phyloP scores from a whole-genome alignment of 2,113 vertebrate species.

The Noturus placidus region DNA sequence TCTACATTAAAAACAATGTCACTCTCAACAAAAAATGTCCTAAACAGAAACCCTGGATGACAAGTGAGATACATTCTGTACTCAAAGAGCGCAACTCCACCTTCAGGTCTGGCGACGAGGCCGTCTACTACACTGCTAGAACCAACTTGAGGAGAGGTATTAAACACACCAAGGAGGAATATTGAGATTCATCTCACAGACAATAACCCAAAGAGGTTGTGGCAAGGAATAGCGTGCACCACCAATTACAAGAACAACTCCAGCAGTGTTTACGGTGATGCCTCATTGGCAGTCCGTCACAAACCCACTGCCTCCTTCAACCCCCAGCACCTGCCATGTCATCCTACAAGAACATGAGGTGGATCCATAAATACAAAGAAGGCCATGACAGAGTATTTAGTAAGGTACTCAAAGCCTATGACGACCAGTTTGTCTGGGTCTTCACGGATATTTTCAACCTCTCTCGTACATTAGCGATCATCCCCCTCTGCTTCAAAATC shows the following conservation, averaged over 20 bases:
- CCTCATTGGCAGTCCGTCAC: neutral
- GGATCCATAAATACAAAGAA: neutral
- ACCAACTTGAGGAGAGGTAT: neutral
- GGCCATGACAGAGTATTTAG: neutral
- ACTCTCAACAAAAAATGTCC: neutral
- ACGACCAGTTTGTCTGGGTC: too few relatives aligned
- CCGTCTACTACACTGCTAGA: neutral
- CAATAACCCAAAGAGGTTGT: neutral
- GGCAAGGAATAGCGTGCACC: neutral
- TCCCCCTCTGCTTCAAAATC: too few relatives aligned
- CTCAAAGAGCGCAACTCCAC: neutral
- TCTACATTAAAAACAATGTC: slow-evolving; percentile 1
- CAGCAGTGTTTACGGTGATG: neutral
- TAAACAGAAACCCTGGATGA: slow-evolving; percentile 1
- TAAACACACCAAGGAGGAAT: neutral
- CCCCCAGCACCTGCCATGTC: neutral
- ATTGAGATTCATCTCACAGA: too few relatives aligned
- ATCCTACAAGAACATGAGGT: neutral
- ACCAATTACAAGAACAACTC: neutral
- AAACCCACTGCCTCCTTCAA: neutral
- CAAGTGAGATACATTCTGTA: neutral
- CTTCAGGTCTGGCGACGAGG: neutral
- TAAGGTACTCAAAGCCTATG: neutral
- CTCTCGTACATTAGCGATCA: too few relatives aligned
- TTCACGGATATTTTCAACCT: too few relatives aligned